Base-by-base conservation (phyloP, 1,140 invertebrate genomes). In the Drosophila ambigua region DNA sequence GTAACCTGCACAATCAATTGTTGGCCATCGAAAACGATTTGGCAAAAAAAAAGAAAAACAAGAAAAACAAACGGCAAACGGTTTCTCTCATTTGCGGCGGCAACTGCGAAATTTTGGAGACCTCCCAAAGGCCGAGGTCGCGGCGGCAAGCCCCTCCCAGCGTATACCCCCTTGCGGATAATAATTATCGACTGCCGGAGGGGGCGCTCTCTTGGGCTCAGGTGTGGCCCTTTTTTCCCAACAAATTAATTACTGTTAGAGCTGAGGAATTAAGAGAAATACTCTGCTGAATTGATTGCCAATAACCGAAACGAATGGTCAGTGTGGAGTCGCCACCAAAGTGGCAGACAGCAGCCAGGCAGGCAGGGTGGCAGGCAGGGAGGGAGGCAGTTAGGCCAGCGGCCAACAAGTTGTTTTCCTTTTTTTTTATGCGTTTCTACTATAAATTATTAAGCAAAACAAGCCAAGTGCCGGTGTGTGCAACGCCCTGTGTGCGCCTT, bases 151-250 rank as follows among this genome's bases (percentile, higher is more conserved):
- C 28, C 28, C 7, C 28, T 7, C 26, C 1, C 6, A 28, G 5
- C 41, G 53, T 58, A 77, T 52, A 59, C 77, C 48, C 45, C 64
- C 61, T 59, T 59, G 66, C 8, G 49, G 53, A 79, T 85, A 64
- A 82, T 82, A 77, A 82, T 82, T 78, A 82, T 72, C 59, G 46
- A 59, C 3, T 23, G 82, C 82, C 61, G 44, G 55, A 59, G 82
- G 59, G 62, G 82, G 82, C 78, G 52, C 71, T 79, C 79, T 87
- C 68, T 11, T 39, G 35, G 35, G 78, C 65, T 78, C 82, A 85
- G 82, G 82, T 85, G 82, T 87, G 82, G 82, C 82, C 83, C 82
- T 87, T 39, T 85, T 62, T 65, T 35, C 69, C 74, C 60, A 76
- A 88, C 79, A 87, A 79, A 78, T 87, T 87, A 88, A 87, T 82